These are phyloP conservation scores for Idaea aversata DNA, from an alignment of 2,888 invertebrate species.

Conservation along the genomic window DNA sequence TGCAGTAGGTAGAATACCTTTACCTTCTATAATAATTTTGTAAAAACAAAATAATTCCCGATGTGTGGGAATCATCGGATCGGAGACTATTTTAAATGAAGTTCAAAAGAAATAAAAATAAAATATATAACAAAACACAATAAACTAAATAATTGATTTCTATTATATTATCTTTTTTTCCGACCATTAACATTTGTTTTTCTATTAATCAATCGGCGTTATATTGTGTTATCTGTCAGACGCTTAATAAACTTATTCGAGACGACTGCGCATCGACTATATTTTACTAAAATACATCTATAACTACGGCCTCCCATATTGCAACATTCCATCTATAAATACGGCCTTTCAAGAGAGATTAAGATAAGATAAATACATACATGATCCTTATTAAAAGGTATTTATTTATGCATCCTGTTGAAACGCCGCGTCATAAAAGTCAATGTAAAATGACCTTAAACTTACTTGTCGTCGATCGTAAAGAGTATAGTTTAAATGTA, in stretches of 20 bases:
- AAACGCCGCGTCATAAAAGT: constrained; percentile 3
- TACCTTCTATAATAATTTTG: no score
- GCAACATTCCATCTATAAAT: not conserved
- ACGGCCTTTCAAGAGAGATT: not conserved
- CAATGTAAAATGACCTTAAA: constrained; percentile 34
- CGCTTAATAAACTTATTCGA: not conserved
- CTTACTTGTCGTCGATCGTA: constrained; percentile 42
- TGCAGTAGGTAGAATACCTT: no score
- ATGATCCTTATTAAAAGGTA: not conserved
- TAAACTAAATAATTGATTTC: no score
- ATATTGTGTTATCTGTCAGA: no score
- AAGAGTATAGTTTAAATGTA: constrained; percentile 43
- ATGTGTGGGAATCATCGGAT: no score
- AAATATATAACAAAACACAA: no score
- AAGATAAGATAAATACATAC: not conserved
- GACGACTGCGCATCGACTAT: not conserved
- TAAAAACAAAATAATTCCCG: no score
- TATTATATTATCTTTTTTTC: no score
- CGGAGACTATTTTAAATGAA: no score
- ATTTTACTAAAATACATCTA: not conserved
- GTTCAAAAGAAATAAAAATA: no score
- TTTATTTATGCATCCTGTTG: not conserved
- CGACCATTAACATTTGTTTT: no score
- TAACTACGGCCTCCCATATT: not conserved
- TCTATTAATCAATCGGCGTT: no score